Percentiles rank a stretch among this genome's conserved stretches.
Evolutionary conservation across 2,113 vertebrate genomes (phyloP).

Genomic region (Pachypanchax playfairii): DNA sequence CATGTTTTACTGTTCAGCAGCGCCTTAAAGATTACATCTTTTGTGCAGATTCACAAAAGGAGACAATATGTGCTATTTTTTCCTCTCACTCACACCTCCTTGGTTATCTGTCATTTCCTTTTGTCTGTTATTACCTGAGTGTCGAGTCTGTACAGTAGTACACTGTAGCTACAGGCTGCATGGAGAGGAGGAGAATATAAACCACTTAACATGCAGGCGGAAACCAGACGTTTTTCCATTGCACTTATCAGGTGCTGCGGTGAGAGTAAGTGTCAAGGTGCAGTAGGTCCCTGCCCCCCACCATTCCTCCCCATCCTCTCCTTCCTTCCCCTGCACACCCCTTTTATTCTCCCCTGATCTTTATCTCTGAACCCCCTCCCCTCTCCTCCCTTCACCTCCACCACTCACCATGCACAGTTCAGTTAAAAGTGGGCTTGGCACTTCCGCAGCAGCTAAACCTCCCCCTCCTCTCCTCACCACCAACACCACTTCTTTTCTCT

Average conservation of each 20-base stretch:
- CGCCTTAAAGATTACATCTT: slow-evolving; percentile 24
- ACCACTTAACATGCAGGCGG: slow-evolving; percentile 87
- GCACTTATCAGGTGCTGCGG: slow-evolving; percentile 90
- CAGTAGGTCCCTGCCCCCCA: slow-evolving; percentile 67
- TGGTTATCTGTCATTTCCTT: slow-evolving; percentile 60
- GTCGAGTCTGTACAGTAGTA: slow-evolving; percentile 56
- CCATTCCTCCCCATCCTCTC: slow-evolving; percentile 44
- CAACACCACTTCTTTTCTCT: slow-evolving; percentile 54
- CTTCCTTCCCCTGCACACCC: slow-evolving; percentile 61
- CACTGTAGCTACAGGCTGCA: slow-evolving; percentile 75
- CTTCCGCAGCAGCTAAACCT: slow-evolving; percentile 49
- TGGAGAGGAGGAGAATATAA: slow-evolving; percentile 75
- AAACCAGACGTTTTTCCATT: slow-evolving; percentile 90
- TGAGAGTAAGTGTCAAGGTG: slow-evolving; percentile 80
- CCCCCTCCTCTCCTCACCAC: neutral
- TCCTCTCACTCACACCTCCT: slow-evolving; percentile 5
- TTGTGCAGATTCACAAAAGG: slow-evolving; percentile 18
- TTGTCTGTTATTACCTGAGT: slow-evolving; percentile 66
- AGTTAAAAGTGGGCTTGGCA: slow-evolving; percentile 73
- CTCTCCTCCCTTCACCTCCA: slow-evolving; percentile 13
- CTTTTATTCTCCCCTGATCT: slow-evolving; percentile 61
- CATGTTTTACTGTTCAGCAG: slow-evolving; percentile 6
- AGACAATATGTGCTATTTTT: slow-evolving; percentile 25
- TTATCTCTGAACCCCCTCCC: slow-evolving; percentile 49
- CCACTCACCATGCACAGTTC: slow-evolving; percentile 54